Base-by-base conservation (phyloP, 2,113 vertebrate genomes). In the Orthonyx spaldingii region DNA sequence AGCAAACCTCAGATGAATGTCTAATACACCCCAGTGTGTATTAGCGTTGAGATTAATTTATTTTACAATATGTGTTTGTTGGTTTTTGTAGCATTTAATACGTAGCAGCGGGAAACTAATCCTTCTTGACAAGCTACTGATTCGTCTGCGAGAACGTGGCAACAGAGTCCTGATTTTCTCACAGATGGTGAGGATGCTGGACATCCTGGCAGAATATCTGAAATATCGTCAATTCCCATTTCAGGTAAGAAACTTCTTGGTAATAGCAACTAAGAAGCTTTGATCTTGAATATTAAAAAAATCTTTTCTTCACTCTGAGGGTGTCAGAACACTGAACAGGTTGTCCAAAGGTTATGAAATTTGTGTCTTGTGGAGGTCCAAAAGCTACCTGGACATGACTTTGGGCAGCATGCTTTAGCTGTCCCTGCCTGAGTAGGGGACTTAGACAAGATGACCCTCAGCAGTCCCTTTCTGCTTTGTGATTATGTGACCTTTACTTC, bases 151-250 rank as follows among this genome's bases (percentile, higher is more conserved):
- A 97, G 99, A 99, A 94, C 98, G 99, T 84, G 99, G 99, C 85
- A 99, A 99, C 96, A 97, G 99, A 96, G 99, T 99, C 35, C 98
- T 99, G 76, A 99, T 99, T 96, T 99, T 99, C 98, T 99, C 99
- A 84, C 99, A 99, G 97, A 99, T 99, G 99, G 99, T 99, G 87
- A 98, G 99, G 96, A 99, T 99, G 99, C 98, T 99, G 97, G 99
- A 99, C 97, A 99, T 99, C 97, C 98, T 99, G 91, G 99, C 99
- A 77, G 99, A 99, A 4, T 99, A 99, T 96, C 98, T 99, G 94
- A 99, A 98, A 94, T 98, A 98, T 44, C 98, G 99, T 39, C 99
- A 99, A 35, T 99, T 99, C 92, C 98, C 99, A 7, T 99, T 99
- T 97, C 99, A 99, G 97, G 99, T 99, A 95, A 97, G 49, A 84